Evolutionary conservation across 2,888 invertebrate genomes (phyloP), one percentile per base, ranked within the genome.

Genomic region (Drosophila mayaguana): DNA sequence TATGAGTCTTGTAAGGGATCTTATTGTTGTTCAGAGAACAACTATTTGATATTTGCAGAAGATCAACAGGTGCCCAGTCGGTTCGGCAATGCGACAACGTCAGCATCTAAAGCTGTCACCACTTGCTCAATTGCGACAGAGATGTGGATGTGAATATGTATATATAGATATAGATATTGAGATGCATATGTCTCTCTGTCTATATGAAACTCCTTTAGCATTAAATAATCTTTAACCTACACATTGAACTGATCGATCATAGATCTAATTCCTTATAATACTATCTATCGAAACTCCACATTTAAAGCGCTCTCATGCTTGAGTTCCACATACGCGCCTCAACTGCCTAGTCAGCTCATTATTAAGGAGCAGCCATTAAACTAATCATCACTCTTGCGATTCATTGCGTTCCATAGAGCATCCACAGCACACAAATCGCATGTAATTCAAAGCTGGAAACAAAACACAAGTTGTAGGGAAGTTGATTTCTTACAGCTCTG

Each of bases 31-130:
- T 79, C 63, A 38, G 63, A 46, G 64, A 25, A 48, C 7, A 70
- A 74, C 75, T 86, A 81, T 83, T 78, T 71, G 42, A 70, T 87
- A 80, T 84, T 84, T 84, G 80, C 84, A 75, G 51, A 75, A 82
- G 84, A 82, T 81, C 84, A 87, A 82, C 80, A 87, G 84, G 84
- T 87, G 84, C 74, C 68, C 62, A 64, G 59, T 53, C 42, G 62
- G 56, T 63, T 62, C 42, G 43, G 63, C 65, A 67, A 63, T 71
- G 71, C 72, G 78, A 59, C 81, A 64, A 61, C 75, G 50, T 74
- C 83, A 78, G 63, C 77, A 72, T 63, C 60, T 59, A 57, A 50
- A 69, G 55, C 36, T 56, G 61, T 70, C 70, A 48, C 45, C 54
- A 51, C n/a, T 82, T 71, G 64, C 59, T 63, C 72, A 72, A 81